Evolutionary conservation across 2,113 vertebrate species (phyloP).

Genomic region (Gambusia holbrooki): DNA sequence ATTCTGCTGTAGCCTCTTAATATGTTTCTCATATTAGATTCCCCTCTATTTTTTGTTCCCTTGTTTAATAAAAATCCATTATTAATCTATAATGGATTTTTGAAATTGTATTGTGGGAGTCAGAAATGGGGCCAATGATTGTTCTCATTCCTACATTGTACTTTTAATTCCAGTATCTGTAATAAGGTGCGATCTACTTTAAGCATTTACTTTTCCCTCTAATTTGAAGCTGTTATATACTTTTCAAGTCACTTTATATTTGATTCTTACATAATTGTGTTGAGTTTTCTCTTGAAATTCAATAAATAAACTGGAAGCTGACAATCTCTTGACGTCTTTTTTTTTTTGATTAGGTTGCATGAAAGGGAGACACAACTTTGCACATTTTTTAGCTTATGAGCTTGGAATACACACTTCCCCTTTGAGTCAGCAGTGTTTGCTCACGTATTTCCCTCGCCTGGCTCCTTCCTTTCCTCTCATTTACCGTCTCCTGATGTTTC

Average conservation of each 20-base stretch:
- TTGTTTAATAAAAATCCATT: neutral
- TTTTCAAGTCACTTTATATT: neutral
- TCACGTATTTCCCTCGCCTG: conserved; percentile 41
- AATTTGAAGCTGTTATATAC: conserved; percentile 13
- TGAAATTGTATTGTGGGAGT: neutral
- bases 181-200: conserved; percentile 18
- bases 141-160: conserved; percentile 11
- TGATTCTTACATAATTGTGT: conserved; percentile 35
- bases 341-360: conserved; percentile 14
- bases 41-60: conserved; percentile 25
- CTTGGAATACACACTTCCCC: conserved; percentile 36
- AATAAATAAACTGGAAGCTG: conserved; percentile 69
- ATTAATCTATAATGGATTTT: conserved; percentile 19
- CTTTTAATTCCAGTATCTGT: conserved; percentile 22
- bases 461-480: neutral
- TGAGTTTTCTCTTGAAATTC: conserved; percentile 43
- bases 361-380: conserved; percentile 46
- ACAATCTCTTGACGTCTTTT: conserved; percentile 67
- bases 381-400: conserved; percentile 37
- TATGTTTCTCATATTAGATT: conserved; percentile 17
- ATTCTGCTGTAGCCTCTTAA: neutral
- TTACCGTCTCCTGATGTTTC: neutral
- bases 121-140: neutral
- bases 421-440: conserved; percentile 47
- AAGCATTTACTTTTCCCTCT: conserved; percentile 21